A percentile compares a stretch with the other conserved stretches of the same genome.
phyloP scores from a whole-genome alignment of 1,140 invertebrate species.

The Zaprionus kolodkinae region DNA sequence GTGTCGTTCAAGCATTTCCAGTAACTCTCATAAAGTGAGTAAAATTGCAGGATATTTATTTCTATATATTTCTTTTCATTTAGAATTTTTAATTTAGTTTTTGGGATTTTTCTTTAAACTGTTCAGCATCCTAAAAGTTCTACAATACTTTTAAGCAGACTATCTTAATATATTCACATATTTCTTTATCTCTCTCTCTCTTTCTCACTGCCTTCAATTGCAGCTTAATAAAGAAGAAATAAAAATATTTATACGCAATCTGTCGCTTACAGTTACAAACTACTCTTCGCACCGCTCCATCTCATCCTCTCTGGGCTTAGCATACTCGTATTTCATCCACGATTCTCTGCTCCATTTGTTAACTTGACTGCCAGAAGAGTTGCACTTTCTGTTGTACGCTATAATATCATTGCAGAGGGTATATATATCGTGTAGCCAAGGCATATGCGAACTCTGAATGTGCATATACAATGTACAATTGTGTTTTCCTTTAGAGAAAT shows the following conservation, averaged over 20 bases:
- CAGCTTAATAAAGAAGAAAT: constrained; percentile 27
- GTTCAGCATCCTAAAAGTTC: no score
- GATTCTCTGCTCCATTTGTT: constrained; percentile 54
- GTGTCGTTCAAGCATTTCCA: neutral
- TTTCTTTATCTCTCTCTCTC: no score
- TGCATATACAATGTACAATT: neutral
- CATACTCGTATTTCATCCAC: constrained; percentile 39
- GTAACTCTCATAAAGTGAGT: neutral
- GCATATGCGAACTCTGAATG: neutral
- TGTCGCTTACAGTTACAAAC: constrained; percentile 65
- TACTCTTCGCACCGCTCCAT: constrained; percentile 21
- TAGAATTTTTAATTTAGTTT: no score
- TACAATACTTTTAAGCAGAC: no score
- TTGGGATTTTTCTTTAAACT: no score
- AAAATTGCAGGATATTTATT: neutral
- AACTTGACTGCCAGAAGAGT: constrained; percentile 34
- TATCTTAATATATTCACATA: no score
- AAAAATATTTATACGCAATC: constrained; percentile 68
- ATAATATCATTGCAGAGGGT: neutral
- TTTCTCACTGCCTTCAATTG: constrained; percentile 3
- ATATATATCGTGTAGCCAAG: neutral
- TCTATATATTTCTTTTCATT: neutral
- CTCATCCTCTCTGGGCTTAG: constrained; percentile 15
- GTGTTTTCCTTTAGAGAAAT: no score
- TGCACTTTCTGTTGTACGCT: constrained; percentile 5